Evolutionary conservation across 2,113 vertebrate genomes (phyloP).

Genomic region (Amia ocellicauda): DNA sequence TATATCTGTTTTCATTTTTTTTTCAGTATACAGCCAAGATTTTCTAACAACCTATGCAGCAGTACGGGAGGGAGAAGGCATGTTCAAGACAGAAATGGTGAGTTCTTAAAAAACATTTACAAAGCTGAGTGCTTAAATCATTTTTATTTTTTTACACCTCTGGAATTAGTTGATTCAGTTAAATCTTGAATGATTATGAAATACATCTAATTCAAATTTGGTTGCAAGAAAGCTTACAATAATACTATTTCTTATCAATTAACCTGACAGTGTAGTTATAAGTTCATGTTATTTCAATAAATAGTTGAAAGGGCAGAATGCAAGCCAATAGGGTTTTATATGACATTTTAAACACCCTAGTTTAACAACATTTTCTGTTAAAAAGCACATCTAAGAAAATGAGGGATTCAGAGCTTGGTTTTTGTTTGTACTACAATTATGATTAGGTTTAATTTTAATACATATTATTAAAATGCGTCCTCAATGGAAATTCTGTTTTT

Average conservation of each 20-base stretch:
- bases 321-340: too few species aligned
- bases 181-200: neutral
- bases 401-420: too few species aligned
- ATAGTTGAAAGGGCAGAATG: too few species aligned
- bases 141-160: neutral
- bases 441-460: too few species aligned
- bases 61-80: conserved; percentile 32
- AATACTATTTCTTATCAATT: neutral
- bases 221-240: neutral
- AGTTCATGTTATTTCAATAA: too few species aligned
- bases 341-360: too few species aligned
- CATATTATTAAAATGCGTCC: too few species aligned
- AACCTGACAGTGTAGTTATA: neutral
- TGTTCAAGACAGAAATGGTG: conserved; percentile 45
- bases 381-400: too few species aligned
- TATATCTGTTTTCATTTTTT: conserved; percentile 5
- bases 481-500: too few species aligned
- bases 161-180: neutral
- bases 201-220: neutral
- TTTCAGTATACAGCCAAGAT: conserved; percentile 55
- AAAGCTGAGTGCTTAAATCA: neutral
- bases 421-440: too few species aligned
- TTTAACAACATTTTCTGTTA: too few species aligned
- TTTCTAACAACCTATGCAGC: conserved; percentile 53
- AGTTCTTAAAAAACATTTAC: conserved; percentile 28